Evolutionary conservation across 2,888 invertebrate species (phyloP), one percentile per base, ranked within the genome.

Genomic region (Neria commutata): DNA sequence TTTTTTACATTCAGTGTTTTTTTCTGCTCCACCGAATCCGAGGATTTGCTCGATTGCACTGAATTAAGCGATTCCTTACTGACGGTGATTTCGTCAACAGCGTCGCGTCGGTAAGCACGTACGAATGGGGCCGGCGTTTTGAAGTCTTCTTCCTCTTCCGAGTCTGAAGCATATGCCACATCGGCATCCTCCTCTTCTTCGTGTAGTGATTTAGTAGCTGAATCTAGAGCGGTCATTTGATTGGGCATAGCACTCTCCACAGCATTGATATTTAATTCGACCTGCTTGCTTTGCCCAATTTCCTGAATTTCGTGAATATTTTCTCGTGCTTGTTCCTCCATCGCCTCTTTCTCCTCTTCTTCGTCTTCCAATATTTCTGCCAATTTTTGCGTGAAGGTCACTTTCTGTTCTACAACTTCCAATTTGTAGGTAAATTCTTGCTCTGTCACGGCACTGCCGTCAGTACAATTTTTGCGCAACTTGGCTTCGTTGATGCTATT

Each of bases 401-500:
- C 37, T 2, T 65, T 69, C 5, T 65, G 63, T n/a, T 69, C 70
- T 25, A 63, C 19, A n/a, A n/a, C n/a, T 24, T 66, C 55, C 1
- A 55, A 10, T n/a, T 66, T 46, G n/a, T 66, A 49, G 6, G 46
- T 53, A 10, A 29, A 24, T 2, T 56, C 29, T n/a, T 61, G 17
- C 34, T 42, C 29, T 23, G 21, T 25, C 52, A 53, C 10, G 42
- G 33, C n/a, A 60, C 61, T 11, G 33, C 19, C 8, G 55, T 55
- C 24, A n/a, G n/a, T n/a, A 24, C 26, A 23, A 33, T 63, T 66
- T 56, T 77, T 81, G 26, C 74, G 72, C 34, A 76, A 58, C 64
- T 81, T 82, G 0, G 81, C 81, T 58, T 82, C 82, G 54, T 82
- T 82, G 14, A 82, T 82, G 65, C 82, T 82, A 33, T 82, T 82